Base-by-base conservation (phyloP, 2,113 vertebrate genomes). In the Sciurus niger region DNA sequence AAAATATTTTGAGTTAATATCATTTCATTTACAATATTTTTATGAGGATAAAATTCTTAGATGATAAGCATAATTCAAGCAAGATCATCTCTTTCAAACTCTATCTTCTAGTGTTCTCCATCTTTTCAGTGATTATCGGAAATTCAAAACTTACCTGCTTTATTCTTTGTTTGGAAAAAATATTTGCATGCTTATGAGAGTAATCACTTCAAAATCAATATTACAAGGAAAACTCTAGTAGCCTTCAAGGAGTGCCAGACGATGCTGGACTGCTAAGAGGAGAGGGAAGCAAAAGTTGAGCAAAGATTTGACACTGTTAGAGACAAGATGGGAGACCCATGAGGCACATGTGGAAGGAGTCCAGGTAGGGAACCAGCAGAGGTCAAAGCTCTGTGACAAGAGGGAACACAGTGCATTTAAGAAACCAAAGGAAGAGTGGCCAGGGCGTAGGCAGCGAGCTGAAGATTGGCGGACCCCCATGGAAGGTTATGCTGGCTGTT, bases 391-490 rank as follows among this genome's bases (percentile, higher is more conserved):
- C 51, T 58, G 12, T 79, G 51, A 43, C 22, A 40, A 84, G 20
- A 40, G 20, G 40, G 58, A 60, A n/a, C 37, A 48, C 2, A 28
- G 11, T 24, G 8, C 9, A 68, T 51, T 93, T 73, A 67, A 32
- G 37, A 78, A 84, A 65, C 11, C 3, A 16, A 46, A 84, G 40
- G 30, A 79, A 53, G 63, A 32, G 14, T 37, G 24, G 13, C 16
- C 13, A 7, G 53, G 12, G 8, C 4, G 16, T 10, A 40, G 34
- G 8, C 43, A 77, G 32, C 37, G 18, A 51, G 51, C 46, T 53
- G 43, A 63, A 6, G 13, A 18, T 40, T 12, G 32, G 8, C 6
- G 28, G 14, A 11, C 1, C 1, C 1, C 68, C 28, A 48, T 4
- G 2, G 76, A 14, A 16, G 9, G 30, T 43, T 46, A 46, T 77